Evolutionary conservation across 64 coral and sea anemone species (phyloP), one percentile per base, ranked within the genome.

Genomic region (Pocillopora damicornis): DNA sequence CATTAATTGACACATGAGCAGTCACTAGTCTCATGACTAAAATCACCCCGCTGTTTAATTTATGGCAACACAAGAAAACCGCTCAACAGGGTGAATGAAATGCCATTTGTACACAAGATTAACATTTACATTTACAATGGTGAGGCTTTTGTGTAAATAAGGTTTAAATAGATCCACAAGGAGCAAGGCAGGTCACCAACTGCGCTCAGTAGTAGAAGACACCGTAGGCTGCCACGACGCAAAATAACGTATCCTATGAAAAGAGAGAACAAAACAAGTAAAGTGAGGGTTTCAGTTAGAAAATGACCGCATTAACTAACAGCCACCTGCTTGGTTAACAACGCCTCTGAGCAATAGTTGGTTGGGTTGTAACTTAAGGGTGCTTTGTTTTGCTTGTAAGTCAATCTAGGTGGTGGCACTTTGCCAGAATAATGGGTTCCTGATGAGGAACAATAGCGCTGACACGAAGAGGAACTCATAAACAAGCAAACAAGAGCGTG

Each of bases 201-300:
- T n/a, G 18, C 4, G 66, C 37, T 92, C 75, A 92, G 63, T 92
- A 92, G 35, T 92, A 92, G 77, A 87, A 92, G 38, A 92, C 38
- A 6, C 90, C 90, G 67, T 79, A 92, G 18, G 86, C 90, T 35
- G 90, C 90, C 15, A 86, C 90, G 9, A 92, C 83, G 22, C 90
- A 92, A 67, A 92, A 92, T 34, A 92, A 72, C 11, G 83, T 87
- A 20, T 92, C 90, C 90, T 92, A 80, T 37, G 73, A 76, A 30
- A 37, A 80, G 79, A 77, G 72, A 12, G 26, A 77, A 76, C 20
- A 63, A 63, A 23, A 10, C 25, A 30, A 71, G 25, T 71, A 0
- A n/a, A 71, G 20, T 71, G 67, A 15, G 13, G 51, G 64, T 57
- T 72, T 51, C 18, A 4, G 3, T 15, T 72, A 22, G 34, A 71